Base-by-base conservation (phyloP, 2,113 vertebrate species). In the Pteropus alecto region DNA sequence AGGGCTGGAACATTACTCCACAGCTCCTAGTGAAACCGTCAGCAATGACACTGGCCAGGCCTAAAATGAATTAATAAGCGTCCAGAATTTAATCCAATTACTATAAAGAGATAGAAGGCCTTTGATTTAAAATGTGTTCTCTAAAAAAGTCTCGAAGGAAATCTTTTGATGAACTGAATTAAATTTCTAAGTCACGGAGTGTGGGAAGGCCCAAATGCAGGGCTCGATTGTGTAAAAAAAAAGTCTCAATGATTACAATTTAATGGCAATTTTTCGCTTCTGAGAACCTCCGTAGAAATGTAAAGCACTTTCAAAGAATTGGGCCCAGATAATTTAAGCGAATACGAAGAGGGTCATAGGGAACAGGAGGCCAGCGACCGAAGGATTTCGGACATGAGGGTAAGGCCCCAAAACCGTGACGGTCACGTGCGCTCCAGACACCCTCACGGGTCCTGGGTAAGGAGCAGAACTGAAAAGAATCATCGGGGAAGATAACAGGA, bases 361-460 rank as follows among this genome's bases (percentile, higher is more conserved):
- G 10, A 68, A 74, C 48, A 16, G 38, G 2, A 41, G 35, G 10
- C 15, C 24, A n/a, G 10, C 28, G 6, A 28, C 28, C 77, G 30
- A 46, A 86, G 70, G 60, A 38, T 58, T 30, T 16, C 63, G 10
- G 61, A 0, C 1, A 24, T 2, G n/a, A 65, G 28, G 28, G 41
- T 12, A 54, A 74, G 81, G 48, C 12, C 61, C 35, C 74, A 71
- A 22, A 16, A 6, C 3, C 22, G 2, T 0, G 26, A 43, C 1
- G 18, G 22, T 58, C 73, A 14, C 51, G 1, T 16, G 58, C 35
- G 24, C 33, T 35, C 21, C 0, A 41, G 74, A 2, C 63, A 28
- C 33, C 6, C 56, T 24, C 4, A 6, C 21, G 2, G 1, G 5
- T n/a, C 28, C 38, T 7, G 5, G 28, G 16, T 0, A 16, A 12